These are phyloP conservation scores for Drosophila nannoptera DNA, from an alignment of 1,140 invertebrate genomes.

Conservation along the genomic window DNA sequence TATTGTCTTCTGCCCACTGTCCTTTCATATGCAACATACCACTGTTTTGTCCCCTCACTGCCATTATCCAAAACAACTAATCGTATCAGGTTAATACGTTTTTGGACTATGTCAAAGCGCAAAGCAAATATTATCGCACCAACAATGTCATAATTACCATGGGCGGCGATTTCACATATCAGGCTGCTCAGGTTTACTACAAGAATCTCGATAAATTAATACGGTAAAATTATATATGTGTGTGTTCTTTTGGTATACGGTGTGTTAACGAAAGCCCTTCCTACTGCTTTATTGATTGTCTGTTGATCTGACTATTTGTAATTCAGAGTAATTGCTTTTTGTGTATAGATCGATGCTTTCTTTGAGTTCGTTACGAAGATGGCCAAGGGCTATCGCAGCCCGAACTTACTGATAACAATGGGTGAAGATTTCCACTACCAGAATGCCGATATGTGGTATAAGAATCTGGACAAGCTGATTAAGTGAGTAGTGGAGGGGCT, in stretches of 20 bases:
- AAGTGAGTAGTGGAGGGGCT: slow-evolving; percentile 82
- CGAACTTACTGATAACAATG: slow-evolving; percentile 92
- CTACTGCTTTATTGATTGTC: slow-evolving; percentile 27
- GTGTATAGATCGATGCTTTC: slow-evolving; percentile 81
- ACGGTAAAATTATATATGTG: slow-evolving; percentile 81
- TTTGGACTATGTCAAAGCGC: slow-evolving; percentile 81
- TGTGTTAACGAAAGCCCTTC: slow-evolving; percentile 61
- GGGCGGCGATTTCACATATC: slow-evolving; percentile 96
- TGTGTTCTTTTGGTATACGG: background rate
- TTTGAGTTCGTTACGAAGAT: slow-evolving; percentile 81
- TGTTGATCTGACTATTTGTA: background rate
- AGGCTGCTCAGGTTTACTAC: slow-evolving; percentile 91
- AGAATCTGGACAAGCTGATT: slow-evolving; percentile 93
- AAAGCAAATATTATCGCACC: slow-evolving; percentile 82
- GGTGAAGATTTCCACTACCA: slow-evolving; percentile 95
- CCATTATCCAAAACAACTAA: slow-evolving; percentile 4
- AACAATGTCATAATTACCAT: slow-evolving; percentile 94
- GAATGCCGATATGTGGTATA: slow-evolving; percentile 90
- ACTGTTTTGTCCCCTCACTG: slow-evolving; percentile 41
- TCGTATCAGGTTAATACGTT: slow-evolving; percentile 82
- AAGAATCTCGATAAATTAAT: slow-evolving; percentile 94
- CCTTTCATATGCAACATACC: slow-evolving; percentile 18
- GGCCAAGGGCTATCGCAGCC: slow-evolving; percentile 82
- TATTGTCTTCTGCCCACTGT: slow-evolving; percentile 16
- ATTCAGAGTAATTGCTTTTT: slow-evolving; percentile 12